phyloP scores from a whole-genome alignment of 2,113 vertebrate genomes.

The Baryphthengus martii region DNA sequence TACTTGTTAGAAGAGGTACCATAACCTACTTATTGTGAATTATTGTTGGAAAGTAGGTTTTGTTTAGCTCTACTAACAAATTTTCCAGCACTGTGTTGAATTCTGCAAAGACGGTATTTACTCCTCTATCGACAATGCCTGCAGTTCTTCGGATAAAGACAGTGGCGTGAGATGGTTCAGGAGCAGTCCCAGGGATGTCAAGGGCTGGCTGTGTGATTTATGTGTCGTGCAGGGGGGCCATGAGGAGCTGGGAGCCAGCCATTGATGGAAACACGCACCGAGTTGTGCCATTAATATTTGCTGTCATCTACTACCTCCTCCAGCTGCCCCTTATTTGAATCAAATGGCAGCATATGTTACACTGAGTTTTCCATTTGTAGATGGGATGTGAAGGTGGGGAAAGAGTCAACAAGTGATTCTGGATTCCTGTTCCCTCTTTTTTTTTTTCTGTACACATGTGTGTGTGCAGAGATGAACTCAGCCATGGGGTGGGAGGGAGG shows the following conservation, averaged over 20 bases:
- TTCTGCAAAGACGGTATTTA: neutral
- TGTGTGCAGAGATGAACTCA: neutral
- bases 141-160: neutral
- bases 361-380: neutral
- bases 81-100: accelerated
- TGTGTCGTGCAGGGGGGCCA: accelerated
- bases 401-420: neutral
- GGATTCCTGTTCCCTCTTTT: neutral
- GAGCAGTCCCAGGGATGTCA: neutral
- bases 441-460: neutral
- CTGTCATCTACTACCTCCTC: neutral
- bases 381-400: neutral
- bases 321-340: neutral
- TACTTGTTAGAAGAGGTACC: neutral
- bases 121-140: neutral
- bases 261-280: accelerated
- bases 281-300: neutral
- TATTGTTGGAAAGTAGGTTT: neutral
- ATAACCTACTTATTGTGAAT: neutral
- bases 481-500: neutral
- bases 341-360: neutral
- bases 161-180: neutral
- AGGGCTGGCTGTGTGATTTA: neutral
- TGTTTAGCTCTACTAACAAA: neutral
- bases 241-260: neutral